phyloP scores from a whole-genome alignment of 2,888 invertebrate species.

The Cephus rjabovi region DNA sequence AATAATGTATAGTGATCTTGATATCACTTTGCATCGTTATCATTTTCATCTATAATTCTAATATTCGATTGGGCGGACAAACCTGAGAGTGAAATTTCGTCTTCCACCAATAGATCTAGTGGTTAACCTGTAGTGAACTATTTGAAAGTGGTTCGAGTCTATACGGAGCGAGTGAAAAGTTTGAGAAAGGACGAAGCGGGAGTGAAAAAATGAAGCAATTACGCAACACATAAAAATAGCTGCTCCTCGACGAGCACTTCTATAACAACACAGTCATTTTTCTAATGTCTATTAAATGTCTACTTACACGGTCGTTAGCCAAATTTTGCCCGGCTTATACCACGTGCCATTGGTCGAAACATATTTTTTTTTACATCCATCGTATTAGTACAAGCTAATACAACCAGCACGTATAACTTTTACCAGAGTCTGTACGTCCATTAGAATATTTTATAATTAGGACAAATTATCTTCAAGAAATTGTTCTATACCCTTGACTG shows the following conservation, averaged over 20 bases:
- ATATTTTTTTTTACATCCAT: background rate
- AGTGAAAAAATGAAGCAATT: background rate
- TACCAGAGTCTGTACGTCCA: background rate
- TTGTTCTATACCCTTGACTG: too few relatives aligned
- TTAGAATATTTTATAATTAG: background rate
- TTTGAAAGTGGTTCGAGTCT: background rate
- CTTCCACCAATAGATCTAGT: background rate
- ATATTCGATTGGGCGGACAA: background rate
- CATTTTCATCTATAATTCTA: background rate
- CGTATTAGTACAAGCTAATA: background rate
- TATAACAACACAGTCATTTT: background rate
- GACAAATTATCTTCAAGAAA: too few relatives aligned
- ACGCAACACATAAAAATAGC: background rate
- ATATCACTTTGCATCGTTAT: background rate
- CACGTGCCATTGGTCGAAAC: background rate
- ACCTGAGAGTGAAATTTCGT: background rate
- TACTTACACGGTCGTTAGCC: background rate
- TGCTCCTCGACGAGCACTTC: background rate
- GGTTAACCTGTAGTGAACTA: background rate
- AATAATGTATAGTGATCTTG: background rate
- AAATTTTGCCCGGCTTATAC: background rate
- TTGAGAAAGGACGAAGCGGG: background rate
- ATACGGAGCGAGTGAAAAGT: conserved; percentile 1
- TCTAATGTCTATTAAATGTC: background rate
- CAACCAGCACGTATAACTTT: background rate